These are phyloP conservation scores for Pseudocheirus occidentalis DNA, from an alignment of 2,797 vertebrate genomes.

Conservation along the genomic window DNA sequence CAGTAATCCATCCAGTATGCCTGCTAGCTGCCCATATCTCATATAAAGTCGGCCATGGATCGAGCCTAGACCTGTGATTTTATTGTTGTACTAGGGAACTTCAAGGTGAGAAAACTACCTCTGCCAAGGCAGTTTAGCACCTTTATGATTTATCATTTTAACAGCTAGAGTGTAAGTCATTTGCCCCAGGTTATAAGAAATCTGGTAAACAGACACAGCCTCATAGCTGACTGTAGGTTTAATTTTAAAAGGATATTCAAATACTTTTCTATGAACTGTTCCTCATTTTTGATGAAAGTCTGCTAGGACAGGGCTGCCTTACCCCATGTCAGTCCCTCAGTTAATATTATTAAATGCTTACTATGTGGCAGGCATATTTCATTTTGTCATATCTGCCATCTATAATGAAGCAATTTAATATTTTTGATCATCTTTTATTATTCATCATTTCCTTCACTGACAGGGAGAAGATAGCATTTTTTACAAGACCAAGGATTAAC, in stretches of 20 bases:
- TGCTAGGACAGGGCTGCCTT: neutral
- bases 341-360: neutral
- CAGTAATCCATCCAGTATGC: no score
- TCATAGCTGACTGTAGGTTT: neutral
- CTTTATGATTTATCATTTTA: no score
- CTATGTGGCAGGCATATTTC: neutral
- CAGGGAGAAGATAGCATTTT: conserved; percentile 99
- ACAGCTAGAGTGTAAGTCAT: no score
- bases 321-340: neutral
- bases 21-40: no score
- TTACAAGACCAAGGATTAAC: conserved; percentile 98
- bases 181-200: neutral
- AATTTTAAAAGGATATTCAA: neutral
- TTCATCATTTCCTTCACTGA: conserved; percentile 58
- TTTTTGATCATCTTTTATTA: conserved; percentile 45
- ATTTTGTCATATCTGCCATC: neutral
- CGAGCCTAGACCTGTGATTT: neutral
- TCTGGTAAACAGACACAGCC: neutral
- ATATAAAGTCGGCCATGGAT: neutral
- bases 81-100: neutral
- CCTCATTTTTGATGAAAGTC: neutral
- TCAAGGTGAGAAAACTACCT: neutral
- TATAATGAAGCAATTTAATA: neutral
- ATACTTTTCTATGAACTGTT: neutral
- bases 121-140: no score